Base-by-base conservation (phyloP, 2,113 vertebrate species). In the Salminus brasiliensis region DNA sequence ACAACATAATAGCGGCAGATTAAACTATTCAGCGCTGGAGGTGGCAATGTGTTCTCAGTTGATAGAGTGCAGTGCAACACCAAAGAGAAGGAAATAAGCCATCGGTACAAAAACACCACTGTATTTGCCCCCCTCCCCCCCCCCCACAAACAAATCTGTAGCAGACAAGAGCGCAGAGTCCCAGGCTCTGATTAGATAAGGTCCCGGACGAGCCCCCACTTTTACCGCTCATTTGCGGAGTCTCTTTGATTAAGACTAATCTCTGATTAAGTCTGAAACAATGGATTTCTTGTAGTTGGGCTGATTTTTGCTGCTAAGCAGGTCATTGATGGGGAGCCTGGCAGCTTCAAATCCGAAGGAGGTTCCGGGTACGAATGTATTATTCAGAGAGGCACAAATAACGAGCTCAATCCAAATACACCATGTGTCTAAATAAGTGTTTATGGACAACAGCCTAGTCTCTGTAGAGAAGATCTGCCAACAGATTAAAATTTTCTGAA, bases 261-360 rank as follows among this genome's bases (percentile, higher is more conserved):
- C 8, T 49, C n/a, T 18, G 49, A 74, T 74, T 59, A 39, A 41
- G 49, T 43, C 53, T 59, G 23, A 41, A 74, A 30, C 34, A 21
- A 30, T 16, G 55, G 18, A 47, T 63, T 74, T 62, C 34, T 47
- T 47, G 23, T 74, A 63, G 72, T 63, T n/a, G 34, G 72, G n/a
- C 12, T 8, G 23, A 25, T 60, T 74, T 60, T 23, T 23, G 21
- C 34, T 21, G 3, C 43, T 8, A 45, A 62, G 23, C 23, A 36
- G 55, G 72, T 74, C 72, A 62, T 36, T 6, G 13, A 15, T 21
- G 23, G 52, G 34, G 49, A 49, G 45, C 18, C 45, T 49, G 4
- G 16, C 13, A 15, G 49, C n/a, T n/a, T n/a, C n/a, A 21, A n/a
- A n/a, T n/a, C 47, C 3, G 18, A 49, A 6, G 7, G 47, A 18